Evolutionary conservation across 2,888 invertebrate species (phyloP).

Genomic region (Oligia fasciuncula): DNA sequence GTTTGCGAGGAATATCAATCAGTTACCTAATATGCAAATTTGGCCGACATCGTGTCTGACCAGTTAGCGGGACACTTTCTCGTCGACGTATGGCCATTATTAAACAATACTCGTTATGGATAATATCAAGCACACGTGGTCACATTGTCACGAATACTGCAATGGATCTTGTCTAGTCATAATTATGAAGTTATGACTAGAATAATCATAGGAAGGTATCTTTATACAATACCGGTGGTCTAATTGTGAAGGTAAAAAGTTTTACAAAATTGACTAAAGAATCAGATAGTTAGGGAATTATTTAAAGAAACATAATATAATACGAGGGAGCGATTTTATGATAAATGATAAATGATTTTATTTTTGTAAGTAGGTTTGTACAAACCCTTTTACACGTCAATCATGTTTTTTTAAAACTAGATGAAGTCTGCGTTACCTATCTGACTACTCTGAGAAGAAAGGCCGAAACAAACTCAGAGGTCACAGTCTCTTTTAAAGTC

Average conservation of each 20-base stretch:
- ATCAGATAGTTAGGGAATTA: not conserved
- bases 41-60: slow-evolving; percentile 80
- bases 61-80: slow-evolving; percentile 84
- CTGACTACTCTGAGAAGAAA: too few species aligned
- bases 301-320: not conserved
- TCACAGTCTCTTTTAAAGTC: too few species aligned
- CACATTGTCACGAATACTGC: slow-evolving; percentile 55
- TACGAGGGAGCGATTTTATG: too few species aligned
- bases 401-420: too few species aligned
- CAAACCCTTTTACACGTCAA: too few species aligned
- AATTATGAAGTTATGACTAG: slow-evolving; percentile 47
- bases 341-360: too few species aligned
- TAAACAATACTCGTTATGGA: slow-evolving; percentile 83
- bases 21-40: slow-evolving; percentile 84
- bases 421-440: too few species aligned
- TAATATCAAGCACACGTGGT: slow-evolving; percentile 65
- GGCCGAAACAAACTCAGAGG: too few species aligned
- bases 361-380: too few species aligned
- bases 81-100: slow-evolving; percentile 77
- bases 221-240: not conserved
- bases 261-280: not conserved
- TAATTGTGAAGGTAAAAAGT: not conserved
- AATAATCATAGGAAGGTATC: slow-evolving; percentile 35
- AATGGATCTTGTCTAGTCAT: slow-evolving; percentile 40
- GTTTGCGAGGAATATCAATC: slow-evolving; percentile 59